Percentiles rank a stretch among this genome's conserved stretches.
Evolutionary conservation across 2,797 vertebrate species (phyloP).

Genomic region (Macroramphosus scolopax): DNA sequence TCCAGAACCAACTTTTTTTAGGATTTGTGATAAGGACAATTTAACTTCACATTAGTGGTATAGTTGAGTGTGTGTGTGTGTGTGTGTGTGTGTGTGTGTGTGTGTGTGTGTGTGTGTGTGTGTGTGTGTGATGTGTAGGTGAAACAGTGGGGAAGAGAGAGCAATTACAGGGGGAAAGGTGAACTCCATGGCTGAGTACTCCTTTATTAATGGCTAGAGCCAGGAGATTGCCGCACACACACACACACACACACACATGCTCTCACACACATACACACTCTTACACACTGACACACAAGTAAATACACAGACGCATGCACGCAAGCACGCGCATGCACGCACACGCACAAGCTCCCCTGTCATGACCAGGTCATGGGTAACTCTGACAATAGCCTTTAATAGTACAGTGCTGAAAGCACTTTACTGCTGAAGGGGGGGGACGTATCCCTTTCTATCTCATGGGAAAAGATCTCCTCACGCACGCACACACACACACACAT

Average conservation of each 20-base stretch:
- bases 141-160: constrained; percentile 15
- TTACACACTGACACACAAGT: constrained; percentile 7
- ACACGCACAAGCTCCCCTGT: constrained; percentile 16
- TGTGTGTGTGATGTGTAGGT: background rate
- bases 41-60: background rate
- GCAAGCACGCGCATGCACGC: constrained; percentile 17
- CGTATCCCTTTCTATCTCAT: constrained; percentile 32
- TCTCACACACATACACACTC: constrained; percentile 23
- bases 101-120: constrained; percentile 1
- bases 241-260: too few relatives aligned
- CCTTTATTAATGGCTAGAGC: constrained; percentile 62
- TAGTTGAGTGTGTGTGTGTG: constrained; percentile 5
- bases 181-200: constrained; percentile 53
- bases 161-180: constrained; percentile 58
- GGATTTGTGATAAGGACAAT: background rate
- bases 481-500: background rate
- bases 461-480: constrained; percentile 28
- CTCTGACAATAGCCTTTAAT: constrained; percentile 60
- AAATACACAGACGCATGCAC: constrained; percentile 56
- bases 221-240: constrained; percentile 58
- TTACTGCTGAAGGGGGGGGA: constrained; percentile 44
- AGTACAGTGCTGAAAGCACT: constrained; percentile 54
- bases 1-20: too few relatives aligned
- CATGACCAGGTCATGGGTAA: constrained; percentile 53
- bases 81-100: constrained; percentile 9